These are phyloP conservation scores for Falco rusticolus DNA, from an alignment of 2,797 vertebrate genomes.

Conservation along the genomic window DNA sequence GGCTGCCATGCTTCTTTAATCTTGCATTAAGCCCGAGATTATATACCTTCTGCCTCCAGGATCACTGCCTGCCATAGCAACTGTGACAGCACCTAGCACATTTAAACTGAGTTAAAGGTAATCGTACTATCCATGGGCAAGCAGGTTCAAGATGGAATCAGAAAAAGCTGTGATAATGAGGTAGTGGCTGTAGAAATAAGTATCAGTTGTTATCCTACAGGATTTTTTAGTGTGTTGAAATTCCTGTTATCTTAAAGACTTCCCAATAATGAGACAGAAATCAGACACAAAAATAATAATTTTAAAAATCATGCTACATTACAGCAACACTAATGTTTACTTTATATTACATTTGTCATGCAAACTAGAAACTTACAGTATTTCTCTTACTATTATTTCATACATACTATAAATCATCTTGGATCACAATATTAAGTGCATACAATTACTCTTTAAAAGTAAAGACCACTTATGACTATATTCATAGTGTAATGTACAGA, in stretches of 20 bases:
- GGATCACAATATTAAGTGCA: neutral
- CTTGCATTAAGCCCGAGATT: neutral
- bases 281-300: neutral
- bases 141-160: neutral
- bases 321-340: neutral
- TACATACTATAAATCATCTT: neutral
- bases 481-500: neutral
- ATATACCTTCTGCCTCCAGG: neutral
- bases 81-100: neutral
- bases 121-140: neutral
- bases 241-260: neutral
- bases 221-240: neutral
- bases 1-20: neutral
- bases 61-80: neutral
- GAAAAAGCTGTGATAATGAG: neutral
- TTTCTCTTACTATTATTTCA: neutral
- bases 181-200: neutral
- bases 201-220: neutral
- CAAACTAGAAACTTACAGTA: neutral
- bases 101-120: neutral
- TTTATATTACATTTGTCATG: neutral
- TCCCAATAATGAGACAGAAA: neutral
- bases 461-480: neutral
- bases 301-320: neutral
- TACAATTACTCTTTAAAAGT: neutral